phyloP scores from a whole-genome alignment of 1,140 invertebrate species.

The Zaprionus camerounensis region DNA sequence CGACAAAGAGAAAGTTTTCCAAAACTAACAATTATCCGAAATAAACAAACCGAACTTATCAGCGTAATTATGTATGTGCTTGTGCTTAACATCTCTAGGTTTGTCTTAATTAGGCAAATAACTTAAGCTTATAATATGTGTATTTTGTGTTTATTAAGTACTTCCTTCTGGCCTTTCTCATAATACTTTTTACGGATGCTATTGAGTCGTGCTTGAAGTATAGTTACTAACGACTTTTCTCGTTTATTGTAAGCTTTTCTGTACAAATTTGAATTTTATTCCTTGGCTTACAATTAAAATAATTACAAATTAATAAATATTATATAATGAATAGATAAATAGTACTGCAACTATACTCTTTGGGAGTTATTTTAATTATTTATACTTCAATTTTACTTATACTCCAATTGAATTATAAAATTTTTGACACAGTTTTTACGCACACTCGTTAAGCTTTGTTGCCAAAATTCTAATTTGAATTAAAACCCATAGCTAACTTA shows the following conservation, averaged over 20 bases:
- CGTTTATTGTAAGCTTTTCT: too few species aligned
- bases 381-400: neutral
- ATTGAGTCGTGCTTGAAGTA: neutral
- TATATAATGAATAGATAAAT: too few species aligned
- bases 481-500: slow-evolving; percentile 7
- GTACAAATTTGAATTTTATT: too few species aligned
- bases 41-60: slow-evolving; percentile 22
- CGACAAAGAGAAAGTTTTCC: slow-evolving; percentile 33
- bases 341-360: too few species aligned
- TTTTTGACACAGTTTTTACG: neutral
- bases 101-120: slow-evolving; percentile 10
- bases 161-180: neutral
- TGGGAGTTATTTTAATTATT: too few species aligned
- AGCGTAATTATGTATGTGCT: slow-evolving; percentile 8
- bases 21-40: slow-evolving; percentile 17
- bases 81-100: slow-evolving; percentile 10
- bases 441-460: neutral
- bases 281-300: neutral
- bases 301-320: neutral
- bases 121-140: neutral
- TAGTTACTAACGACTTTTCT: neutral
- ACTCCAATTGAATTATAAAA: neutral
- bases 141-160: slow-evolving; percentile 1
- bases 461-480: slow-evolving; percentile 28
- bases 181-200: slow-evolving; percentile 39